Percentiles rank a stretch among this genome's conserved stretches.
phyloP scores from a whole-genome alignment of 2,797 vertebrate species.

The Poeciliopsis infans region DNA sequence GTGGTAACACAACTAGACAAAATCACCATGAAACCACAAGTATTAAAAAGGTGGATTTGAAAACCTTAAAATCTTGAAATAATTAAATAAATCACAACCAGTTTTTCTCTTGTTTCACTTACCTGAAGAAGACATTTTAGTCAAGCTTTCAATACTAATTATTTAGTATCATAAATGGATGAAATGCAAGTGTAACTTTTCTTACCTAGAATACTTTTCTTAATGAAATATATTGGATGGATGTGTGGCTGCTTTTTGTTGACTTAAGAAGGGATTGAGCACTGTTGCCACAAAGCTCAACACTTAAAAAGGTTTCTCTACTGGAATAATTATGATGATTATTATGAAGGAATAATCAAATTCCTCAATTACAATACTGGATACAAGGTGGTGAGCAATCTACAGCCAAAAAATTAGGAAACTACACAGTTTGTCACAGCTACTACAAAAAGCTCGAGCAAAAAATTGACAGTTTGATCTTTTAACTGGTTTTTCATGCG shows the following conservation, averaged over 20 bases:
- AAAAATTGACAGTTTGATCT: not conserved
- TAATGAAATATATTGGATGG: not conserved
- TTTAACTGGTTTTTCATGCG: not conserved
- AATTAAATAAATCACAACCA: not conserved
- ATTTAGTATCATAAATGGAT: not conserved
- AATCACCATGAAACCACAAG: constrained; percentile 45
- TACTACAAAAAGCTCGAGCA: not conserved
- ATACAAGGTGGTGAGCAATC: not conserved
- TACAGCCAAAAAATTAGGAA: not conserved
- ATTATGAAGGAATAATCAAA: not conserved
- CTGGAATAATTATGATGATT: not conserved
- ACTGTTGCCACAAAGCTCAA: not conserved
- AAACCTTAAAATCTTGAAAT: not conserved
- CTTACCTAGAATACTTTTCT: not conserved
- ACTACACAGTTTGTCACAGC: not conserved
- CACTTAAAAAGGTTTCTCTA: not conserved
- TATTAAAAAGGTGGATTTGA: constrained; percentile 12
- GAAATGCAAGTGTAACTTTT: not conserved
- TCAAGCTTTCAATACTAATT: not conserved
- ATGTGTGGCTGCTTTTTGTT: not conserved
- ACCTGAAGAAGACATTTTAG: not conserved
- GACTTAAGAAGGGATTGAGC: not conserved
- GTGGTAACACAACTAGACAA: constrained; percentile 41
- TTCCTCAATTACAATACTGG: too few species aligned
- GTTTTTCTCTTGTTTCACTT: not conserved